Evolutionary conservation across 37 sponge, comb jelly and placozoan species (phyloP), one percentile per base, ranked within the genome.

Genomic region (Ephydatia muelleri): DNA sequence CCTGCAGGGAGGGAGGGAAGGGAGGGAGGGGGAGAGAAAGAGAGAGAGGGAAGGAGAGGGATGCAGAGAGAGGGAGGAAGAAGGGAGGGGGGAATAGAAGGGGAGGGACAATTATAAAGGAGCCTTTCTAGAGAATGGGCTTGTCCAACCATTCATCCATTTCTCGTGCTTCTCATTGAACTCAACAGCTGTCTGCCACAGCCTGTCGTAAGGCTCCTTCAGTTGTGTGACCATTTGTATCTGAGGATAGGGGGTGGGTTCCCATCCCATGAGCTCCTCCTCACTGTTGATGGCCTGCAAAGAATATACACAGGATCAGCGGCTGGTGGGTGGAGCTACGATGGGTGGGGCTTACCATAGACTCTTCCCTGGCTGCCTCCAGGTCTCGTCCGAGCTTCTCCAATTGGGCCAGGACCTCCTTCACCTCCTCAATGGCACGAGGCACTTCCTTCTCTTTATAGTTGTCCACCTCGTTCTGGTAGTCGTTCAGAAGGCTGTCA

Each of bases 241-340:
- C 80, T 94, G 99, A 76, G 99, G 99, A 85, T 87, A 97, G 12
- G 95, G 90, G 32, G 97, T 95, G 30, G 82, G 65, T 25, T 90
- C 81, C 93, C 95, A 97, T n/a, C 88, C 93, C 33, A 97, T 74
- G 27, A 95, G 80, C 84, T 96, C 97, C 76, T 98, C 99, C 69
- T 98, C 99, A 38, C 92, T 96, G 90, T 98, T 98, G 79, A 98
- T 88, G 11, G 79, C 47, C 90, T 98, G 75, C 0, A 79, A 12
- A 29, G 19, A 81, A 39, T 32, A 31, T 3, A 29, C 2, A 64
- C 3, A 9, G 57, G 30, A 27, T 27, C n/a, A 66, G n/a, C 34
- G 23, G 2, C 67, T 28, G 67, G 14, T 26, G 33, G 28, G 70
- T 38, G 36, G 11, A 49, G 76, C 28, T 75, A 9, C n/a, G n/a